These are phyloP conservation scores for Pomatorhinus ruficollis DNA, from an alignment of 2,113 vertebrate genomes.

Conservation along the genomic window DNA sequence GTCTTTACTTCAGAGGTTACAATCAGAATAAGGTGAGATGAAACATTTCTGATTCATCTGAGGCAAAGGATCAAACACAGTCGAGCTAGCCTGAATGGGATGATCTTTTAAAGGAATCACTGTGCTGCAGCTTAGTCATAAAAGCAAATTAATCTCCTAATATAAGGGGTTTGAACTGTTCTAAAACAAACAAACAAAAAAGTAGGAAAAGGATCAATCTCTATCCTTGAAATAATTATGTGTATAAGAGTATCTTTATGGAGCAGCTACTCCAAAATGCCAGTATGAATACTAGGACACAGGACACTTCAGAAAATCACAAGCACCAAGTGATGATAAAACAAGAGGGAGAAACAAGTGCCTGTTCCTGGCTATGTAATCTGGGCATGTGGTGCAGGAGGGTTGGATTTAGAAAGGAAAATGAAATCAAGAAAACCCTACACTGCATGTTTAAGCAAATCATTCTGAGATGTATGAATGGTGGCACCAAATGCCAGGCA, in stretches of 20 bases:
- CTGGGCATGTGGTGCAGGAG: background rate
- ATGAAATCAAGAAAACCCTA: slow-evolving; percentile 14
- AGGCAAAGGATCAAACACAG: background rate
- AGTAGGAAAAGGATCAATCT: background rate
- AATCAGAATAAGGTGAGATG: background rate
- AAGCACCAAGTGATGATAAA: background rate
- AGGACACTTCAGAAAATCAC: background rate
- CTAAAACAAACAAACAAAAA: background rate
- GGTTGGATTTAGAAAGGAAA: background rate
- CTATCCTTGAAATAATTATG: background rate
- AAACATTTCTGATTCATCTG: background rate
- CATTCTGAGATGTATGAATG: slow-evolving; percentile 22
- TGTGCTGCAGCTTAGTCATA: background rate
- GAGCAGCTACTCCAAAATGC: background rate
- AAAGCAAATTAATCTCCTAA: slow-evolving; percentile 12
- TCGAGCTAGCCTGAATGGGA: background rate
- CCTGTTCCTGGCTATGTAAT: background rate
- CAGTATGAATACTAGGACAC: background rate
- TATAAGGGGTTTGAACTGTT: background rate
- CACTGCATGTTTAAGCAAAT: slow-evolving; percentile 8
- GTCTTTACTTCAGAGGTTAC: background rate
- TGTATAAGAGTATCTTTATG: background rate
- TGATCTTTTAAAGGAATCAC: background rate
- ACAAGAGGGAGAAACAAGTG: background rate
- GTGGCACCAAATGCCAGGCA: slow-evolving; percentile 47